A percentile compares a stretch with the other conserved stretches of the same genome.
phyloP scores from a whole-genome alignment of 2,113 vertebrate genomes.

The Proteles cristata region DNA sequence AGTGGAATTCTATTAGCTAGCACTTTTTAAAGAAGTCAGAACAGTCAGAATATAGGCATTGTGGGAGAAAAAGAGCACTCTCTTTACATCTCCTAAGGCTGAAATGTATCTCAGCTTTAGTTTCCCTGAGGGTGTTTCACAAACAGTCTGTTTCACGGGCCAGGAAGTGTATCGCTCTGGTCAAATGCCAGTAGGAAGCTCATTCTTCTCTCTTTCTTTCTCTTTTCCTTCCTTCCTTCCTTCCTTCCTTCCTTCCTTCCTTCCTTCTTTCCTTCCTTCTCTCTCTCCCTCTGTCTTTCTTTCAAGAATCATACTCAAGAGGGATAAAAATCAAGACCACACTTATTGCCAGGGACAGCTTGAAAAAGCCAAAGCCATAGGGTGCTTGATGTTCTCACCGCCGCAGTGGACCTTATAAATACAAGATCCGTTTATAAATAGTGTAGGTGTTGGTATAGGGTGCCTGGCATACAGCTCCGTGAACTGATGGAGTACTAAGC shows the following conservation, averaged over 20 bases:
- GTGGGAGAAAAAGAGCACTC: background rate
- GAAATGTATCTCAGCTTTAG: constrained; percentile 9
- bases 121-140: constrained; percentile 9
- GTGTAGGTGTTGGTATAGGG: background rate
- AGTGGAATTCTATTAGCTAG: background rate
- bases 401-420: background rate
- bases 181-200: background rate
- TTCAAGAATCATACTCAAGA: background rate
- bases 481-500: background rate
- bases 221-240: background rate
- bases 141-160: background rate
- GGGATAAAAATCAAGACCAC: background rate
- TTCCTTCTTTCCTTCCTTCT: no score
- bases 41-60: background rate
- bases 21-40: background rate
- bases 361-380: background rate
- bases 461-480: background rate
- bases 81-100: background rate
- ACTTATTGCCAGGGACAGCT: background rate
- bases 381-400: background rate
- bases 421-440: background rate
- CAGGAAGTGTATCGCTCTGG: background rate
- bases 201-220: background rate
- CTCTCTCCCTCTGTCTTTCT: no score
- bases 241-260: no score